Evolutionary conservation across 1,140 invertebrate species (phyloP).

Genomic region (Zaprionus nigranus): DNA sequence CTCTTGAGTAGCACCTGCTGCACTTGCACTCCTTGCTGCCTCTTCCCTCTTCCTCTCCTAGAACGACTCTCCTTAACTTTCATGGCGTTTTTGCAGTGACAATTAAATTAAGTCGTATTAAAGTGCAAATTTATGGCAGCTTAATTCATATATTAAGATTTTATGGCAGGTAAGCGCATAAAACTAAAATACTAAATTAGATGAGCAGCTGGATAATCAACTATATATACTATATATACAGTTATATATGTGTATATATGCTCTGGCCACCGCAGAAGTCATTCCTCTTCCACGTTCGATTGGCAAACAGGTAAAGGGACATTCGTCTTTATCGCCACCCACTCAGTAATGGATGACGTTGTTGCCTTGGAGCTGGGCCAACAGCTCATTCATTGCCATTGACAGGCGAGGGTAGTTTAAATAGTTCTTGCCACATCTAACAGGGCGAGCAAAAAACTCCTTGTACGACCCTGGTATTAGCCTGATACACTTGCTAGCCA

Average conservation of each 20-base stretch:
- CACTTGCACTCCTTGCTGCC: constrained; percentile 8
- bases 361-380: constrained; percentile 61
- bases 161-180: constrained; percentile 53
- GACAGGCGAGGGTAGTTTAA: constrained; percentile 34
- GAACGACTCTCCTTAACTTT: constrained; percentile 54
- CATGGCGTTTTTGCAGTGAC: constrained; percentile 69
- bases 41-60: background rate
- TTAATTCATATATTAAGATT: constrained; percentile 84
- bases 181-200: constrained; percentile 51
- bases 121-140: constrained; percentile 79
- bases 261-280: constrained; percentile 42
- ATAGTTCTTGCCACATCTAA: background rate
- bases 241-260: background rate
- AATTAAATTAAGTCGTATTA: constrained; percentile 83
- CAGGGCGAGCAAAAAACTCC: background rate
- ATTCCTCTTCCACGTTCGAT: constrained; percentile 16
- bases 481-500: constrained; percentile 59
- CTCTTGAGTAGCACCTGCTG: constrained; percentile 55
- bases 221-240: constrained; percentile 19
- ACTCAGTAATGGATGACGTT: constrained; percentile 61
- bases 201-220: constrained; percentile 70
- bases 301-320: constrained; percentile 57
- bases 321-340: constrained; percentile 49
- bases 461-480: constrained; percentile 4
- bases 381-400: constrained; percentile 41